phyloP scores from a whole-genome alignment of 2,797 vertebrate genomes.

The Acipenser ruthenus region DNA sequence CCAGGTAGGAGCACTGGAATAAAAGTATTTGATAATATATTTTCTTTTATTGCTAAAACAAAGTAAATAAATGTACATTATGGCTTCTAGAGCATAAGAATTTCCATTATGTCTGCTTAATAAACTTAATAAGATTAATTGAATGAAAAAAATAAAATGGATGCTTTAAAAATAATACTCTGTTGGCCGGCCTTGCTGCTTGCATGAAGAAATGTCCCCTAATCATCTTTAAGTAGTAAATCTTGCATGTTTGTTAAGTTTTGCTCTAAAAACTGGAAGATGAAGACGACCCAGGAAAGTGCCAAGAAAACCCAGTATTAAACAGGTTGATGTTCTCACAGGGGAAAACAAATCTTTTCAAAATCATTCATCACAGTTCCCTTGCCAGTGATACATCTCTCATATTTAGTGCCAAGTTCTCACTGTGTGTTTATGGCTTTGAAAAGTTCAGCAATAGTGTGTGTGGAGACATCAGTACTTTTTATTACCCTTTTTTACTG shows the following conservation, averaged over 20 bases:
- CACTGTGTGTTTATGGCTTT: conserved; percentile 4
- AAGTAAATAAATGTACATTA: no score
- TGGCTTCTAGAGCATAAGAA: neutral
- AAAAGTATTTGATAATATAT: no score
- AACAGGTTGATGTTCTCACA: conserved; percentile 4
- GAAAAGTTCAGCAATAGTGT: conserved; percentile 5
- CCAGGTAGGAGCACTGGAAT: no score
- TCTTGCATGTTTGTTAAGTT: conserved; percentile 1
- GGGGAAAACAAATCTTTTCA: conserved; percentile 5
- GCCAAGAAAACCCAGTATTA: conserved; percentile 1
- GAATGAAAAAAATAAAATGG: neutral
- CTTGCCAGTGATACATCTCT: conserved; percentile 1
- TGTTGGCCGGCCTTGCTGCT: conserved; percentile 1
- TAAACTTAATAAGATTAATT: neutral
- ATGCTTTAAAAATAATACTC: neutral
- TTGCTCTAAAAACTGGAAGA: conserved; percentile 4
- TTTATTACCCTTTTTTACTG: neutral
- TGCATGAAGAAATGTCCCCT: conserved; percentile 1
- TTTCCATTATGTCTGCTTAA: neutral
- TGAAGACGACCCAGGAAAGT: neutral
- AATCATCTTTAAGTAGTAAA: conserved; percentile 5
- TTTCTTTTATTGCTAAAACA: no score
- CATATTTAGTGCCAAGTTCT: neutral
- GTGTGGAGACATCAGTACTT: neutral
- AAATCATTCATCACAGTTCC: conserved; percentile 4